Evolutionary conservation across 1,140 invertebrate genomes (phyloP).

Genomic region (Drosophila kanapiae): DNA sequence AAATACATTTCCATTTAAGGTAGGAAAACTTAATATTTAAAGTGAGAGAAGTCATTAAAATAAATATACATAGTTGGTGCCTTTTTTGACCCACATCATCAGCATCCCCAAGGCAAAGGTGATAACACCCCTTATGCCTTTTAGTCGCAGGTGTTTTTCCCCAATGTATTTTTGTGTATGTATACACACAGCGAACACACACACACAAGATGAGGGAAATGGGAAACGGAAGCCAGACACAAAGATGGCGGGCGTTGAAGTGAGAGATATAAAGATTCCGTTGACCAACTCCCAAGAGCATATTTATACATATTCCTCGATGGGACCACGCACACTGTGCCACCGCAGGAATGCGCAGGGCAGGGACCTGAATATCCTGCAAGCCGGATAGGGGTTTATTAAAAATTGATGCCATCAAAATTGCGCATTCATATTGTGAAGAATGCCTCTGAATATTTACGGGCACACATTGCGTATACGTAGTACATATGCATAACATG

Average conservation of each 20-base stretch:
- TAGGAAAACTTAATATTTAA: constrained; percentile 2
- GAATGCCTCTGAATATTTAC: constrained; percentile 72
- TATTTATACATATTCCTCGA: constrained; percentile 59
- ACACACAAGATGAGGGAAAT: neutral
- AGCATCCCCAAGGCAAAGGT: constrained; percentile 4
- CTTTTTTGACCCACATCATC: constrained; percentile 9
- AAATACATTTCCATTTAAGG: neutral
- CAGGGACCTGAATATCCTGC: constrained; percentile 1
- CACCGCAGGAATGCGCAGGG: constrained; percentile 4
- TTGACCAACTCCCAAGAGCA: constrained; percentile 46
- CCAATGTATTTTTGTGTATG: neutral
- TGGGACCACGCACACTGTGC: constrained; percentile 36
- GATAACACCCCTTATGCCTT: constrained; percentile 29
- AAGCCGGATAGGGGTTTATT: constrained; percentile 58
- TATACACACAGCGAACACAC: neutral
- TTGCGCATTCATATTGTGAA: constrained; percentile 68
- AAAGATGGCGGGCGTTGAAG: constrained; percentile 21
- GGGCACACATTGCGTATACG: constrained; percentile 15
- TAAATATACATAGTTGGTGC: neutral
- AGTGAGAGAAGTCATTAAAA: constrained; percentile 11
- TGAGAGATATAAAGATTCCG: constrained; percentile 38
- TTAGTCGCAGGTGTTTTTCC: constrained; percentile 33
- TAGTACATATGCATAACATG: neutral
- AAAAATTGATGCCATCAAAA: constrained; percentile 79
- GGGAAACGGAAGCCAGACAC: constrained; percentile 28